Evolutionary conservation across 35 echinoderm and acorn worm species (phyloP), one percentile per base, ranked within the genome.

Genomic region (Apostichopus californicus): DNA sequence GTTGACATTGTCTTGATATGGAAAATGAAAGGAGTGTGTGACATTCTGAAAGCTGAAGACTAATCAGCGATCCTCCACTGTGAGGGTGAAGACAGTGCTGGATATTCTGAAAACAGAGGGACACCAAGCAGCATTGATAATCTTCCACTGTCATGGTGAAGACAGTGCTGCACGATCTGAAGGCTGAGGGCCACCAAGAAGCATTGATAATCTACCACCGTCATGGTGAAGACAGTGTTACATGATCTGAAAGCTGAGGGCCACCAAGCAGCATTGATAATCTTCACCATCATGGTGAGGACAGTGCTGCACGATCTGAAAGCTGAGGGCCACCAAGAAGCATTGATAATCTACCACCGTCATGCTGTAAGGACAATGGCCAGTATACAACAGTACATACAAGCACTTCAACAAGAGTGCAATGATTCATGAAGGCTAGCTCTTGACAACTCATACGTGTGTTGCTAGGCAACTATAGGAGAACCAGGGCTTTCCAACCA

Each of bases 91-190:
- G 23, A 21, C 10, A 2, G 14, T 92, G 20, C 5, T 92, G 5
- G 18, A 73, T 8, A 17, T 59, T n/a, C 81, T 92, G 8, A 81
- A 34, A 56, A 23, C 24, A 6, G 18, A 9, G 60, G 66, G 66
- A 17, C n/a, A 73, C 53, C 58, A 83, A 68, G 91, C 91, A 46
- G 70, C 79, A 21, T 57, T 81, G 64, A 92, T 81, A 20, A 53
- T 85, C 60, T 92, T 92, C 81, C 79, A 92, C 71, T 25, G 64
- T 55, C 79, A 92, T 53, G 91, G 91, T 11, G 64, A 92, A 71
- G 20, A 18, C 18, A 5, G 10, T 92, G 17, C 14, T 92, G 10
- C 23, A 70, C 10, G 22, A 54, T n/a, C n/a, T n/a, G n/a, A n/a
- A n/a, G n/a, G 34, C 91, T 92, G 17, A 15, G 57, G 79, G 79